Conservation (phyloP, 2,797 vertebrate genomes). For the Poecilia picta region DNA sequence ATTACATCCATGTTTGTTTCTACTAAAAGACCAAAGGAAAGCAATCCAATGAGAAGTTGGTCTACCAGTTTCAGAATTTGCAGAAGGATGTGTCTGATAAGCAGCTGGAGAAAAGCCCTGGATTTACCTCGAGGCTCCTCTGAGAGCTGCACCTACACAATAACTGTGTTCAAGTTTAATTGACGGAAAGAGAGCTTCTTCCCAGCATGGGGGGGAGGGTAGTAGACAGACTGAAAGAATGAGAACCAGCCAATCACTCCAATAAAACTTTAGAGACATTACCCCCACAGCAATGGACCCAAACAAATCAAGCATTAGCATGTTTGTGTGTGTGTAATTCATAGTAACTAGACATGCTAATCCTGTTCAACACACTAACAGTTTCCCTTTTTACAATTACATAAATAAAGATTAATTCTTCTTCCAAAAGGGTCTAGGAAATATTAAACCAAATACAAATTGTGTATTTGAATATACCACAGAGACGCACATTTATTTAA, state of each 20-base stretch:
- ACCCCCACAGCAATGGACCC: not conserved
- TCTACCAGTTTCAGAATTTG: not conserved
- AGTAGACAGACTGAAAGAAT: not conserved
- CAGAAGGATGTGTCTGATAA: not conserved
- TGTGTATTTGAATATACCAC: not conserved
- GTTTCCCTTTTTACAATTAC: not conserved
- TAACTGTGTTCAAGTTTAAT: slow-evolving; percentile 1
- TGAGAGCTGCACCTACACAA: not conserved
- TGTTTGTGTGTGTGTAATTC: not conserved
- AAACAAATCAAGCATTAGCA: not conserved
- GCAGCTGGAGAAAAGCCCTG: not conserved
- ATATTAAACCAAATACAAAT: not conserved
- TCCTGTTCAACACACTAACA: not conserved
- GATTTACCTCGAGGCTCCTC: not conserved
- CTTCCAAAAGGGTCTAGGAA: not conserved
- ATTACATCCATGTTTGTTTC: not conserved
- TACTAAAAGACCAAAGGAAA: not conserved
- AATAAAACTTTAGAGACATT: not conserved
- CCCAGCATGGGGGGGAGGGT: not conserved
- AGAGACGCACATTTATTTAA: not conserved
- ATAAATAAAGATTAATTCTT: not conserved
- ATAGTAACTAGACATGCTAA: not conserved
- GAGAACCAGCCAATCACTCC: slow-evolving; percentile 2
- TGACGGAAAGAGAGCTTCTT: not conserved
- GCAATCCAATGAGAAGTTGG: not conserved